Evolutionary conservation across 2,888 invertebrate species (phyloP).

Genomic region (Coecobrya sp.): DNA sequence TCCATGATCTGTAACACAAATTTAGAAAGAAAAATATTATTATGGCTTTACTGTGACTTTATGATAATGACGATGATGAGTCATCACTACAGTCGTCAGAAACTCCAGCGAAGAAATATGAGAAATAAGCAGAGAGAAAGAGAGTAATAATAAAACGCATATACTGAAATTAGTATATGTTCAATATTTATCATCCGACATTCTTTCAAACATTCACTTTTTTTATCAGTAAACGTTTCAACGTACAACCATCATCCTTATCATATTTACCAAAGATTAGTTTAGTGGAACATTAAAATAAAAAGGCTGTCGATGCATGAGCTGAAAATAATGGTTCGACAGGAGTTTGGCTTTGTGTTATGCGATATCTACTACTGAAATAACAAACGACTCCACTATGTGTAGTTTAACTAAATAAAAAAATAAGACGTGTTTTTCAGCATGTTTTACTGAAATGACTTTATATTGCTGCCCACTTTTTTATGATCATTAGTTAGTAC

Average conservation of each 20-base stretch:
- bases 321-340: too few species aligned
- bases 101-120: not conserved
- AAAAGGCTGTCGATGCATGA: too few species aligned
- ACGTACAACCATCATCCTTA: not conserved
- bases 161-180: not conserved
- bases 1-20: conserved; percentile 39
- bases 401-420: too few species aligned
- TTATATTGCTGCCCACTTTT: too few species aligned
- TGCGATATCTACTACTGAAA: too few species aligned
- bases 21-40: not conserved
- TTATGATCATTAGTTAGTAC: too few species aligned
- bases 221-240: conserved; percentile 6
- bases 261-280: conserved; percentile 9
- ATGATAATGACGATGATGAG: not conserved
- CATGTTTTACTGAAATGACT: too few species aligned
- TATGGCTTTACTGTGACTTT: not conserved
- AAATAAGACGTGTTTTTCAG: too few species aligned
- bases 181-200: not conserved
- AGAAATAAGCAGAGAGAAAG: not conserved
- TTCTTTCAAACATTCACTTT: not conserved
- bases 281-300: conserved; percentile 23
- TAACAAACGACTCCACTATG: too few species aligned
- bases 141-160: too few species aligned
- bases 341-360: too few species aligned
- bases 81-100: not conserved